Evolutionary conservation across 2,113 vertebrate species (phyloP).

Genomic region (Semnornis frantzii): DNA sequence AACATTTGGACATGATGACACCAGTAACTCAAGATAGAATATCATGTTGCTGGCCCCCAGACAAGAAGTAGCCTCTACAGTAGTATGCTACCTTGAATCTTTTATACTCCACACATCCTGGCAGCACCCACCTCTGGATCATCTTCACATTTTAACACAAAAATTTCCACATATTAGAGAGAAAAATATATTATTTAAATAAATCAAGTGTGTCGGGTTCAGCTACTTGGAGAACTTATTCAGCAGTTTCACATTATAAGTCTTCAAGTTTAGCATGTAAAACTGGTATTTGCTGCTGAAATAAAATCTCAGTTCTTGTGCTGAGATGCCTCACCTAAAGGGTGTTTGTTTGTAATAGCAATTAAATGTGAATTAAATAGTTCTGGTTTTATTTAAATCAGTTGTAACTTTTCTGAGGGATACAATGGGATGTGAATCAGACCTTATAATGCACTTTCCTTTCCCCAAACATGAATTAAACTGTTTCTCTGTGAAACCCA

Average conservation of each 20-base stretch:
- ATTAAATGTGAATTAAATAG: background rate
- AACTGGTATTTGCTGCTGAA: constrained; percentile 33
- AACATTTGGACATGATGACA: background rate
- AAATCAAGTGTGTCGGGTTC: background rate
- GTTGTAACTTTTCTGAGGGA: background rate
- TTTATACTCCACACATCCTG: background rate
- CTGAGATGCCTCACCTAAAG: background rate
- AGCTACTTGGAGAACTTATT: background rate
- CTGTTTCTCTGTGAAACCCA: background rate
- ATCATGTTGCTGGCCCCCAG: background rate
- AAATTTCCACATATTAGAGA: background rate
- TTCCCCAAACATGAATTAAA: background rate
- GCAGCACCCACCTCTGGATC: background rate
- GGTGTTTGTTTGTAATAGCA: background rate
- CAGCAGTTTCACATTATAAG: background rate
- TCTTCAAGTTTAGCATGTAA: background rate
- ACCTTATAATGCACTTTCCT: background rate
- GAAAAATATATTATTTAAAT: background rate
- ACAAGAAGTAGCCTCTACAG: background rate
- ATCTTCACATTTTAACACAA: background rate
- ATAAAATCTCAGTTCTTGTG: background rate
- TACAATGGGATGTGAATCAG: background rate
- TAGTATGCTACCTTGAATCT: background rate
- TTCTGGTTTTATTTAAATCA: background rate
- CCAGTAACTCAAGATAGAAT: background rate